Base-by-base conservation (phyloP, 2,888 invertebrate genomes). In the Eupithecia abbreviata region DNA sequence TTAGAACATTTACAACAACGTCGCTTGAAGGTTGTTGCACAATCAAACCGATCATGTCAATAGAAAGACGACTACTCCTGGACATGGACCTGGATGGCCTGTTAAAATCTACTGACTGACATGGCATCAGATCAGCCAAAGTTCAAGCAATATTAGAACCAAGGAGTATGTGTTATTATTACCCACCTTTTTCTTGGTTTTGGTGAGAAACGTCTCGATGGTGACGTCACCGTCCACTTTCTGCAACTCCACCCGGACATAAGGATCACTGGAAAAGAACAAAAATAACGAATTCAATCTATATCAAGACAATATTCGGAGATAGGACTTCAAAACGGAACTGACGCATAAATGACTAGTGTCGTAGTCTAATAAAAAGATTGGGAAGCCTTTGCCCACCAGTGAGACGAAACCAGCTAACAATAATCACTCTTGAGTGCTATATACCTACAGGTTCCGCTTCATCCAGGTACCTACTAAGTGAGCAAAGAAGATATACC, bases 111-210 rank as follows among this genome's bases (percentile, higher is more conserved):
- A 1, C 30, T 30, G 12, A 1, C 30, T 30, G 12, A 12, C 9
- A 58, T 55, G 6, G 55, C 55, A 58, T 18, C 9, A 58, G 55
- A 58, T 18, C 55, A 18, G 55, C 10, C 12, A 12, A 62, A 62
- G 1, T 62, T 30, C 12, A 30, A 62, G 18, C 30, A 30, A 65
- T 13, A 43, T 15, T n/a, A 42, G n/a, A n/a, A 43, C 12, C 6
- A 43, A 43, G 4, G 0, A 69, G 9, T 47, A 10, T 4, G 12
- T 47, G 2, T 18, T 4, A 73, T 45, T 67, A 66, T 15, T 43
- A 65, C 72, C 70, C 94, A 98, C 98, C 97, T 98, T 98, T 96
- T 99, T 99, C 95, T 98, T 99, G 79, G 99, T 99, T 96, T 98
- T 98, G 77, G 99, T 99, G 88, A 98, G 97, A 88, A 98, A 98